Percentiles rank a stretch among this genome's conserved stretches.
Evolutionary conservation across 1,140 invertebrate genomes (phyloP).

Genomic region (Dolichoris vasculosae): DNA sequence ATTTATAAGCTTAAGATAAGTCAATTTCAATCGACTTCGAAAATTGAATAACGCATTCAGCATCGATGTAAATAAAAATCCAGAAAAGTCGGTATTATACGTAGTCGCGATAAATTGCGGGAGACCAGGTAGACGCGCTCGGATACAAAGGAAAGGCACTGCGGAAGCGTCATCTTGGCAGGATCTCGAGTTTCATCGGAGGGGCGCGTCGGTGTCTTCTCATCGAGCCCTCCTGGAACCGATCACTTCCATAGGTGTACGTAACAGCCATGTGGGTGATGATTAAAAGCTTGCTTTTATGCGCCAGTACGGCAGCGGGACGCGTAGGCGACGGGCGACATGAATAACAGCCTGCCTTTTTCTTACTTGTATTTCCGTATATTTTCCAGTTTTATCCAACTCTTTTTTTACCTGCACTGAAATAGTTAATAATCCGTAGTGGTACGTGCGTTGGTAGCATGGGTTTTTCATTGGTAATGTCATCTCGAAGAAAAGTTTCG

Average conservation of each 20-base stretch:
- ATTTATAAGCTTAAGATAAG: not conserved
- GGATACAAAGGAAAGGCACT: not conserved
- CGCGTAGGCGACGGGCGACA: constrained; percentile 10
- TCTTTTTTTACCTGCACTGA: not conserved
- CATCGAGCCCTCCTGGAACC: not conserved
- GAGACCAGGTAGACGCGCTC: not conserved
- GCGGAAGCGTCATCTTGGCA: constrained; percentile 27
- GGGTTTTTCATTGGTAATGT: not conserved
- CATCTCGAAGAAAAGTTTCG: not conserved
- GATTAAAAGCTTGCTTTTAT: constrained; percentile 35
- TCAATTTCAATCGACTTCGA: not conserved
- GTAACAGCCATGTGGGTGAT: constrained; percentile 38
- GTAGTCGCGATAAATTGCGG: not conserved
- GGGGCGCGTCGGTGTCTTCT: not conserved
- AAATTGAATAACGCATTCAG: constrained; percentile 3
- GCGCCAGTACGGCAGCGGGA: not conserved
- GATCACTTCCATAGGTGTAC: not conserved
- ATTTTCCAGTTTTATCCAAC: not conserved
- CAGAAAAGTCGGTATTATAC: not conserved
- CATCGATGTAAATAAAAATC: not conserved
- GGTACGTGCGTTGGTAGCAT: not conserved
- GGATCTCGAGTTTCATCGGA: constrained; percentile 35
- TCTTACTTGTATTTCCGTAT: constrained; percentile 22
- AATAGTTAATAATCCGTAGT: constrained; percentile 27
- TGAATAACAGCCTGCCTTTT: not conserved